These are phyloP conservation scores for Atopsyche davidsoni DNA, from an alignment of 1,140 invertebrate genomes.

Conservation along the genomic window DNA sequence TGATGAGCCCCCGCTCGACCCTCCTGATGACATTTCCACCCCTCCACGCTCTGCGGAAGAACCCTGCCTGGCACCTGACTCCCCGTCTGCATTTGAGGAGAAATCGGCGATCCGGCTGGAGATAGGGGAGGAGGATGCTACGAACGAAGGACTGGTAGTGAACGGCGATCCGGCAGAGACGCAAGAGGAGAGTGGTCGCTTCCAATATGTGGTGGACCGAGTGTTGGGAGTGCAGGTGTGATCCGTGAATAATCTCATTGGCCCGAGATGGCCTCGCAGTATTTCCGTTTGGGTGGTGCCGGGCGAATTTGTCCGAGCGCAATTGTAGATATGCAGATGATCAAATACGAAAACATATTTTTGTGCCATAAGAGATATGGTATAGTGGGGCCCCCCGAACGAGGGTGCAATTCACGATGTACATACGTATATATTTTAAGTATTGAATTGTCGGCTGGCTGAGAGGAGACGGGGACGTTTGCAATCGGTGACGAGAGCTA, in stretches of 20 bases:
- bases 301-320: too few species aligned
- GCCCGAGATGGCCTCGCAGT: too few species aligned
- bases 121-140: background rate
- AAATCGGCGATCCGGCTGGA: conserved; percentile 1
- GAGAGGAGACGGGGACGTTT: conserved; percentile 26
- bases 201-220: conserved; percentile 61
- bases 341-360: conserved; percentile 17
- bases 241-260: conserved; percentile 11
- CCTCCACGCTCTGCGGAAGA: too few species aligned
- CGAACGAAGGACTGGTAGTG: conserved; percentile 22
- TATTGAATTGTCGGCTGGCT: too few species aligned
- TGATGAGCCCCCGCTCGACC: too few species aligned
- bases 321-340: too few species aligned
- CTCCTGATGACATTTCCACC: too few species aligned
- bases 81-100: conserved; percentile 4
- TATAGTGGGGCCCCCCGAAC: background rate
- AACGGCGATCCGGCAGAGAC: conserved; percentile 36
- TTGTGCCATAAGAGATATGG: conserved; percentile 22
- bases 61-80: conserved; percentile 4
- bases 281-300: too few species aligned
- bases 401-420: background rate
- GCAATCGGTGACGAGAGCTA: conserved; percentile 25
- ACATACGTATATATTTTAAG: background rate
- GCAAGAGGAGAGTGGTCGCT: conserved; percentile 55
- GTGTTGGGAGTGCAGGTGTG: conserved; percentile 62